phyloP scores from a whole-genome alignment of 2,888 invertebrate genomes.

The Leptopterna dolabrata region DNA sequence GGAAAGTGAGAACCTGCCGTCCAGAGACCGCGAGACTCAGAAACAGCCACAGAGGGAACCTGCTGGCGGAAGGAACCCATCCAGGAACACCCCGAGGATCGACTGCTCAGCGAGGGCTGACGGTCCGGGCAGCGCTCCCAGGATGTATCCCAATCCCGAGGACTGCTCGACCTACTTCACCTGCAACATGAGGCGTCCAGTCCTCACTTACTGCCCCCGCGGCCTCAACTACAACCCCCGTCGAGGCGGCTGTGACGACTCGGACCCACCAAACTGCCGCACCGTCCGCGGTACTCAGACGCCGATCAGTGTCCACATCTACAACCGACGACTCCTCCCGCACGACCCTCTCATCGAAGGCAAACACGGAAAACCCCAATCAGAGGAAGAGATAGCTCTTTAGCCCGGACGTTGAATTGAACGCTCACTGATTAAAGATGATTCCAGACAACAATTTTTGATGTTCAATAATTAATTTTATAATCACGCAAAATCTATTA shows the following conservation, averaged over 20 bases:
- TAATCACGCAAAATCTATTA: background rate
- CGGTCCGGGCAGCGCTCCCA: background rate
- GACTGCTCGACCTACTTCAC: constrained; percentile 56
- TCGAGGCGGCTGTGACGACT: constrained; percentile 47
- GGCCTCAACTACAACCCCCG: constrained; percentile 53
- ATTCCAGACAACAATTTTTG: background rate
- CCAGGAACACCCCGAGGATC: background rate
- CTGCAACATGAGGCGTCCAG: constrained; percentile 50
- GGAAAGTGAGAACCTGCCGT: background rate
- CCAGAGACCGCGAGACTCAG: background rate
- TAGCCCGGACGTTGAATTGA: background rate
- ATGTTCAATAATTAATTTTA: too few species aligned
- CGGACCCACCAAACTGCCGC: constrained; percentile 41
- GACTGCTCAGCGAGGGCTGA: background rate
- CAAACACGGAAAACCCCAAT: background rate
- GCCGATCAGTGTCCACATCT: background rate
- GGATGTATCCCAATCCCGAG: constrained; percentile 45
- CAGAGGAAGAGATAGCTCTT: background rate
- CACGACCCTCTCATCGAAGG: background rate
- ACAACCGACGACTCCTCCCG: background rate
- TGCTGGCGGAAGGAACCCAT: background rate
- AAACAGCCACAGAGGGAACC: too few species aligned
- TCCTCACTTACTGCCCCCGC: constrained; percentile 52
- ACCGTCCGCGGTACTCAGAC: constrained; percentile 9
- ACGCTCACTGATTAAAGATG: background rate